phyloP scores from a whole-genome alignment of 2,888 invertebrate genomes.

The Chrysodeixis includens region DNA sequence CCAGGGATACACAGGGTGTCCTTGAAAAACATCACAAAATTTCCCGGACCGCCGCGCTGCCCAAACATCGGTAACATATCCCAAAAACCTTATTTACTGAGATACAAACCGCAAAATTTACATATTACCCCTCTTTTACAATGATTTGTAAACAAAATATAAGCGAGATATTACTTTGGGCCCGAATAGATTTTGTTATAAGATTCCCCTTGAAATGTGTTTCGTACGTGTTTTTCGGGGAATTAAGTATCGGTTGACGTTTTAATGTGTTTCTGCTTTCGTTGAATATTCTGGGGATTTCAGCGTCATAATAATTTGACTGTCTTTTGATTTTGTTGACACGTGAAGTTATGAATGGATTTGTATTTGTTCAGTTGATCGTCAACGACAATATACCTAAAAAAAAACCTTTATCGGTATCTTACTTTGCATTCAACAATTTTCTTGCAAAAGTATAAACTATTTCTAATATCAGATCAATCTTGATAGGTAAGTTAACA shows the following conservation, averaged over 20 bases:
- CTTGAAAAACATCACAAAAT: constrained; percentile 46
- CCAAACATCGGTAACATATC: constrained; percentile 38
- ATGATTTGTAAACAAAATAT: constrained; percentile 54
- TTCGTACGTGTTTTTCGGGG: constrained; percentile 3
- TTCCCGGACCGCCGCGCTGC: neutral
- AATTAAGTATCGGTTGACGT: constrained; percentile 1
- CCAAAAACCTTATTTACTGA: constrained; percentile 25
- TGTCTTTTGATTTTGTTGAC: neutral
- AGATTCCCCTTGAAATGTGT: constrained; percentile 24
- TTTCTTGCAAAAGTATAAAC: no score
- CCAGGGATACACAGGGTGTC: constrained; percentile 24
- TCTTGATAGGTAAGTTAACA: no score
- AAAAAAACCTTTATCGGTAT: no score
- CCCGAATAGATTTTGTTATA: constrained; percentile 22
- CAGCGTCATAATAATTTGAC: neutral
- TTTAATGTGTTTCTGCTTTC: neutral
- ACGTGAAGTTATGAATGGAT: neutral
- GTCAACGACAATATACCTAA: no score
- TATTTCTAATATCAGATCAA: no score
- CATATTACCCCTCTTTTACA: constrained; percentile 46
- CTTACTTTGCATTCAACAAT: no score
- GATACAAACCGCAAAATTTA: constrained; percentile 41
- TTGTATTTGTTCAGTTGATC: no score
- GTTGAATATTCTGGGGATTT: neutral
- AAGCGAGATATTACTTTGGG: constrained; percentile 20